Evolutionary conservation across 2,888 invertebrate genomes (phyloP), one percentile per base, ranked within the genome.

Genomic region (Mythimna loreyi): DNA sequence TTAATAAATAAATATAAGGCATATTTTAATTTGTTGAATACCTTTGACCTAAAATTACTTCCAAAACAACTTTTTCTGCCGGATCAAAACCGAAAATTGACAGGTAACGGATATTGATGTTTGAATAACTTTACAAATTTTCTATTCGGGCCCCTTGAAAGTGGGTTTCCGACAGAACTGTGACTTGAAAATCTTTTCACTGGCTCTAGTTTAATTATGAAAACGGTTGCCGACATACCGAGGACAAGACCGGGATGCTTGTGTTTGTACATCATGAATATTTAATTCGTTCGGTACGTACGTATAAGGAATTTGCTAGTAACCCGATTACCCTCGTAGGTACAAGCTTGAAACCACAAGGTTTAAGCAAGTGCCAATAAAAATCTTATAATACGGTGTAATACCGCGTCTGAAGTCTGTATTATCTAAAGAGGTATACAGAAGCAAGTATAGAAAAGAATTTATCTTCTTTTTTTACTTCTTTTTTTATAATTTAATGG

Each of bases 251-350:
- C 13, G 33, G 25, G 40, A 68, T 33, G 25, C 25, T 40, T 23
- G 4, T 72, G 40, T 40, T 40, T 40, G 40, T 40, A 33, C 9
- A 50, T 49, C 21, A 40, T 63, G 30, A 43, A 50, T 62, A 68
- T 68, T 50, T 33, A 43, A 64, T 13, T 19, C 1, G 21, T 19
- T 13, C 23, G 3, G 13, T 68, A 30, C 19, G 28, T 36, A 70
- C 13, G 28, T 19, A 23, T 36, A 43, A 73, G 50, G 40, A 50
- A 52, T 64, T 43, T 8, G 7, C 33, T 43, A 33, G 73, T 9
- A 49, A 30, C 13, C 30, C 7, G 23, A 16, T 56, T 40, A 9
- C 16, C 28, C 19, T 11, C 40, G 7, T n/a, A 69, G 21, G 16
- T 19, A 33, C 13, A 25, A 50, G 30, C 1, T 45, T 33, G 4